Conservation (phyloP, 2,888 invertebrate genomes). For the Gymnoscelis rufifasciata region DNA sequence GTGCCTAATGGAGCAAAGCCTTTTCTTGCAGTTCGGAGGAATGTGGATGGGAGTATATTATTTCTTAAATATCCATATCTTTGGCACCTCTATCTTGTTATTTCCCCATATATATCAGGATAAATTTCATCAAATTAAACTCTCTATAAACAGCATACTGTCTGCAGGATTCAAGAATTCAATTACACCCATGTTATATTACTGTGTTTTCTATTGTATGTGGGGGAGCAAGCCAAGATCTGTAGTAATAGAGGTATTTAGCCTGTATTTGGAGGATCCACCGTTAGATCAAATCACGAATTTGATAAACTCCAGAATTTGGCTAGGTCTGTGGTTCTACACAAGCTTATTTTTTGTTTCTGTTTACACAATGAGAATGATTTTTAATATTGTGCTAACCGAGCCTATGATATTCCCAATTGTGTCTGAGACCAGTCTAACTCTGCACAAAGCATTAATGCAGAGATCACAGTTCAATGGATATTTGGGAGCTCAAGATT, state of each 20-base stretch:
- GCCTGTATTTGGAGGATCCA: constrained; percentile 73
- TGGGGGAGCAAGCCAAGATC: constrained; percentile 78
- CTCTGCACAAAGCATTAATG: constrained; percentile 81
- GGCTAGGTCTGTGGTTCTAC: constrained; percentile 84
- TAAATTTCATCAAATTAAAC: constrained; percentile 83
- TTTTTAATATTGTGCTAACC: constrained; percentile 85
- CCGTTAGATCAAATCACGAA: constrained; percentile 71
- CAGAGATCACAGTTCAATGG: constrained; percentile 83
- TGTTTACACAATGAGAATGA: constrained; percentile 83
- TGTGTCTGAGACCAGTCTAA: constrained; percentile 67
- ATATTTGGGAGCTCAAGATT: constrained; percentile 86
- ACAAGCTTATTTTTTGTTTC: constrained; percentile 84
- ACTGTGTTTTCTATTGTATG: constrained; percentile 80
- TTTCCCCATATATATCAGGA: constrained; percentile 86
- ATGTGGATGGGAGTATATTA: constrained; percentile 82
- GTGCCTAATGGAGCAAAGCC: constrained; percentile 83
- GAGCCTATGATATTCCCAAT: constrained; percentile 84
- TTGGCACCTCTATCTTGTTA: constrained; percentile 75
- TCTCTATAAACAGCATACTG: constrained; percentile 76
- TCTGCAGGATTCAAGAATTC: constrained; percentile 80
- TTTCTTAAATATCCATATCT: constrained; percentile 78
- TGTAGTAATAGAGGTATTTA: constrained; percentile 73
- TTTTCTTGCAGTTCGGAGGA: constrained; percentile 83
- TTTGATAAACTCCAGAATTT: constrained; percentile 67
- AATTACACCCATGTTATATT: constrained; percentile 81